These are phyloP conservation scores for Umimayanthus kanabou DNA, from an alignment of 92 coral and sea anemone genomes.

Conservation along the genomic window DNA sequence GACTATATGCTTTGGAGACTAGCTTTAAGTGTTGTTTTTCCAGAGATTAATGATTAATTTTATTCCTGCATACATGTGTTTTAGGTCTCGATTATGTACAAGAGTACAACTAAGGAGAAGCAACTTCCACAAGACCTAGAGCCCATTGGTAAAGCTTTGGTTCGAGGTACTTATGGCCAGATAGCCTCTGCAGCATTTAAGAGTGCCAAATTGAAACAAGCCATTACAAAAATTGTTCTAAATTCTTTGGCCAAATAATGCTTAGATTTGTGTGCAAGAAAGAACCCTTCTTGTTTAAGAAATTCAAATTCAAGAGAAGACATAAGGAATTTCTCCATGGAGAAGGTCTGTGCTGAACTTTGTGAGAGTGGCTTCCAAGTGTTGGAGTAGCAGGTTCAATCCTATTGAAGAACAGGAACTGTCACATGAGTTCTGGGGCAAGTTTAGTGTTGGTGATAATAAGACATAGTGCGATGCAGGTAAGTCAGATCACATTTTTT, in stretches of 20 bases:
- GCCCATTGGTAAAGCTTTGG: conserved; percentile 30
- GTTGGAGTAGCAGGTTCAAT: conserved; percentile 36
- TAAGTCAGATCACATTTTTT: neutral
- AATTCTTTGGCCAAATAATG: conserved; percentile 20
- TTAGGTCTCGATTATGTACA: neutral
- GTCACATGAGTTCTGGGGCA: conserved; percentile 34
- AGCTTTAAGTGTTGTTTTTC: too few relatives aligned
- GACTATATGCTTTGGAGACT: too few relatives aligned
- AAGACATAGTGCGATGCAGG: conserved; percentile 33
- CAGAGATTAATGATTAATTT: too few relatives aligned
- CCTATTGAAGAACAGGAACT: conserved; percentile 32
- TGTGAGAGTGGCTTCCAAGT: conserved; percentile 20
- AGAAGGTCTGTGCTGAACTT: conserved; percentile 25
- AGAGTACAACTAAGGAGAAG: conserved; percentile 23
- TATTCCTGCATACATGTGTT: neutral
- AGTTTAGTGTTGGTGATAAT: conserved; percentile 14
- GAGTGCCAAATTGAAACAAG: conserved; percentile 8
- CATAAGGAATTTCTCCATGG: neutral
- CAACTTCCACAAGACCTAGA: conserved; percentile 24
- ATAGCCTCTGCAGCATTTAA: conserved; percentile 39
- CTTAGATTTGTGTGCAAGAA: conserved; percentile 11
- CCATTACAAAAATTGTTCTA: neutral
- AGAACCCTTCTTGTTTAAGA: conserved; percentile 34
- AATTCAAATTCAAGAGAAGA: conserved; percentile 13
- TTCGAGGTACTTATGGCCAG: conserved; percentile 22